These are phyloP conservation scores for Oscheius sp. DNA, from an alignment of 2,888 invertebrate genomes.

Conservation along the genomic window DNA sequence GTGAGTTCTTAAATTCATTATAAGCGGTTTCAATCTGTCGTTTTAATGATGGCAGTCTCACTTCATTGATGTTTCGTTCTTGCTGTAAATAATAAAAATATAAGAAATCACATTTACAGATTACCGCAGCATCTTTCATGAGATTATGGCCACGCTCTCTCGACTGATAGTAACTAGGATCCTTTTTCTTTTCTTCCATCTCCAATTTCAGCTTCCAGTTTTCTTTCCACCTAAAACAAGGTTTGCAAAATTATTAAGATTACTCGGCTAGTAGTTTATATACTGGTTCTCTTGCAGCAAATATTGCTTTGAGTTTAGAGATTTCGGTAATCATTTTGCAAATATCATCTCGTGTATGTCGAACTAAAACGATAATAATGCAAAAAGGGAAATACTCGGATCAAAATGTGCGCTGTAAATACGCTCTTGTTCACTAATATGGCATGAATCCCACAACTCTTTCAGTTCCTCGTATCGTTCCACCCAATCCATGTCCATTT, in stretches of 20 bases:
- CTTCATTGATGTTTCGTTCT: conserved; percentile 9
- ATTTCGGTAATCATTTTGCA: conserved; percentile 1
- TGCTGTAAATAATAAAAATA: neutral
- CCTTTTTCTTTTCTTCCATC: conserved; percentile 24
- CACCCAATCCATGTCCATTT: conserved; percentile 20
- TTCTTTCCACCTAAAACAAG: conserved; percentile 21
- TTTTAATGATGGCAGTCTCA: neutral
- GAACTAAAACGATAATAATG: neutral
- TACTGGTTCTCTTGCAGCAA: neutral
- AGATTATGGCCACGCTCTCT: conserved; percentile 20
- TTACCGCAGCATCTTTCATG: conserved; percentile 12
- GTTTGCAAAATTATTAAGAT: neutral
- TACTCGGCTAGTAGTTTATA: conserved; percentile 6
- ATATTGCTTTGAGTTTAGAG: neutral
- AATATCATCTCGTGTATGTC: neutral
- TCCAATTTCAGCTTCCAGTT: conserved; percentile 24
- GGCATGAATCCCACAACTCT: conserved; percentile 27
- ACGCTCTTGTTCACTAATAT: conserved; percentile 2
- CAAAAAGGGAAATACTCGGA: neutral
- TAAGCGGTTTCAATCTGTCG: neutral
- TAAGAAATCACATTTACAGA: neutral
- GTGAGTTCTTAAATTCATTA: neutral
- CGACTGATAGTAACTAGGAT: conserved; percentile 24
- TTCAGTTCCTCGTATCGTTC: conserved; percentile 1
- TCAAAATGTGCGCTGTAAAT: conserved; percentile 3